Evolutionary conservation across 53 echinoderm and acorn worm genomes (phyloP).

Genomic region (Astropecten irregularis): DNA sequence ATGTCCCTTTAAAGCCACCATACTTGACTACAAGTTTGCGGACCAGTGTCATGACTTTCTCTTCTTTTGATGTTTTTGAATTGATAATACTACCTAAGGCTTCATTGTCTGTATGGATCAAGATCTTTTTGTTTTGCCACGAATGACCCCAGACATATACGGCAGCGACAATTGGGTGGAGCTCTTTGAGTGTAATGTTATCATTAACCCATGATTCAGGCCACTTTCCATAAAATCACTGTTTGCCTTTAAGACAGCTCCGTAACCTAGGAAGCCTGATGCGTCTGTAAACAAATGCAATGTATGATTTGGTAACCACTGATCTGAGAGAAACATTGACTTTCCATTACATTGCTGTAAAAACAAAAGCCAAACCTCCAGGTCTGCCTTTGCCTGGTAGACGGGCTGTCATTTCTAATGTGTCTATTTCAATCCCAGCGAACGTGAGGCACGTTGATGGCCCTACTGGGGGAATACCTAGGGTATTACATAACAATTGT

Average conservation of each 20-base stretch:
- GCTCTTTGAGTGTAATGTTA: not conserved
- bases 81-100: not conserved
- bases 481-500: too few relatives aligned
- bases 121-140: not conserved
- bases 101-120: not conserved
- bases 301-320: not conserved
- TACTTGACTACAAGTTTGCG: too few relatives aligned
- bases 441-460: too few relatives aligned
- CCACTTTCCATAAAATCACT: not conserved
- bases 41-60: too few relatives aligned
- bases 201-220: not conserved
- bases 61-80: not conserved
- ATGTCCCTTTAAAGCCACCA: too few relatives aligned
- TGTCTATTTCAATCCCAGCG: too few relatives aligned
- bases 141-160: not conserved
- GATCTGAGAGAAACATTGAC: too few relatives aligned
- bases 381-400: too few relatives aligned
- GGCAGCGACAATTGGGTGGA: not conserved
- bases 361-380: too few relatives aligned
- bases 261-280: not conserved
- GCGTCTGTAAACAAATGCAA: conserved; percentile 2
- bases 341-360: too few relatives aligned
- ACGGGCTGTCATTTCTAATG: too few relatives aligned
- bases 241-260: not conserved
- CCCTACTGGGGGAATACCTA: too few relatives aligned